Base-by-base conservation (phyloP, 1,140 invertebrate genomes). In the Bombus waltoni region DNA sequence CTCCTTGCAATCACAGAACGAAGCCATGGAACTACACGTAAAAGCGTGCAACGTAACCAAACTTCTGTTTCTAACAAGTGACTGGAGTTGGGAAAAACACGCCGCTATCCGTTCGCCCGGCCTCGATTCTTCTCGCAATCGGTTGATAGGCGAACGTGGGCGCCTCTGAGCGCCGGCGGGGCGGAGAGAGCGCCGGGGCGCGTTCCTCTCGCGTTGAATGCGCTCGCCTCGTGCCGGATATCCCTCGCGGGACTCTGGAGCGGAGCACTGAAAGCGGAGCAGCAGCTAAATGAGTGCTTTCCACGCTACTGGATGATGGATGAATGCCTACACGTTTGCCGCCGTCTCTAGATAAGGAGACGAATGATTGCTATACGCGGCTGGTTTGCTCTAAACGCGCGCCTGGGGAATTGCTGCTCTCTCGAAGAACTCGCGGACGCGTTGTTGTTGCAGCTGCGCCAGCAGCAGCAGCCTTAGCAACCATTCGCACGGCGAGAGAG, bases 221-320 rank as follows among this genome's bases (percentile, higher is more conserved):
- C 78, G 84, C 42, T 81, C 78, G 79, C 78, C 84, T 85, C 84
- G 84, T 85, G 84, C 78, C 84, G 84, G 78, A 85, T 85, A 85
- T 84, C 79, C 84, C 84, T 85, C 76, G 76, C 79, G 84, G 84
- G 84, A 81, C 83, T 81, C 38, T 32, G 32, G 32, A 42, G 40
- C 65, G n/a, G 40, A 44, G 77, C 71, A 85, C 78, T 74, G 85
- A 84, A 84, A 89, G 75, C 73, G 81, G 78, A 78, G 79, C 83
- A 78, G 53, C 75, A 70, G 62, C 74, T 88, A 89, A 92, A 87
- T 83, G 87, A 89, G 87, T 87, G 91, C 91, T 91, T 90, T 92
- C 91, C 89, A 88, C 91, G 92, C 91, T 90, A 90, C 91, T 86
- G 91, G 89, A 93, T 93, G 92, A 93, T 91, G 90, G 91, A 93